A percentile compares a stretch with the other conserved stretches of the same genome.
Evolutionary conservation across 2,797 vertebrate genomes (phyloP).

Genomic region (Pygocentrus nattereri): DNA sequence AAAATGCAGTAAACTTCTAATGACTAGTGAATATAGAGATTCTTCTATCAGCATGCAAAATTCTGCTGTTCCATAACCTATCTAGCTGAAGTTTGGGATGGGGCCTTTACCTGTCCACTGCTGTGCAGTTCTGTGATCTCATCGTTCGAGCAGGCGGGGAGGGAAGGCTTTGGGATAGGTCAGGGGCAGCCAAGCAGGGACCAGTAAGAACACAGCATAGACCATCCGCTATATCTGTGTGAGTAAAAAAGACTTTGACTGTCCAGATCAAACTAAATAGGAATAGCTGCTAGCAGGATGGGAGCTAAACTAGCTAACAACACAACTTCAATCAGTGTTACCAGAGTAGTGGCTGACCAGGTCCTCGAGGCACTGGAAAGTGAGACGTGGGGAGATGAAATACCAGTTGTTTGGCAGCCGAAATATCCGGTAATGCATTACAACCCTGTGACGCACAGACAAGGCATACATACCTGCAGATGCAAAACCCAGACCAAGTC

Average conservation of each 20-base stretch:
- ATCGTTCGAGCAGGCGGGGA: conserved; percentile 65
- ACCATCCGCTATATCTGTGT: conserved; percentile 84
- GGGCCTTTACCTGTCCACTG: conserved; percentile 73
- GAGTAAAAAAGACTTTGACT: neutral
- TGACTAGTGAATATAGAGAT: neutral
- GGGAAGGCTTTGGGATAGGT: conserved; percentile 34
- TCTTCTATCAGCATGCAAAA: neutral
- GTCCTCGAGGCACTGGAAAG: conserved; percentile 88
- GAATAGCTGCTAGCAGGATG: neutral
- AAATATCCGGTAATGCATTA: conserved; percentile 86
- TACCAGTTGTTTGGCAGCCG: conserved; percentile 88
- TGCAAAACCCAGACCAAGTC: conserved; percentile 7
- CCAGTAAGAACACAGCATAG: conserved; percentile 85
- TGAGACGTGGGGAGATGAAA: conserved; percentile 86
- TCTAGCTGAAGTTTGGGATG: conserved; percentile 5
- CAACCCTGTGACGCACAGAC: conserved; percentile 80
- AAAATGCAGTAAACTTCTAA: neutral
- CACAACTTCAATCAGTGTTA: conserved; percentile 60
- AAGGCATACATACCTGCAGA: conserved; percentile 82
- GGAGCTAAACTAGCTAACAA: neutral
- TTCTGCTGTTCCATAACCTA: neutral
- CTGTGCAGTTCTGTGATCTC: conserved; percentile 79
- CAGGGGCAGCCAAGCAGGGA: conserved; percentile 80
- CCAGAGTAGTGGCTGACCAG: conserved; percentile 89
- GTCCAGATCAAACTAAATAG: neutral